These are phyloP conservation scores for Phortica variegata DNA, from an alignment of 1,140 invertebrate genomes.

Conservation along the genomic window DNA sequence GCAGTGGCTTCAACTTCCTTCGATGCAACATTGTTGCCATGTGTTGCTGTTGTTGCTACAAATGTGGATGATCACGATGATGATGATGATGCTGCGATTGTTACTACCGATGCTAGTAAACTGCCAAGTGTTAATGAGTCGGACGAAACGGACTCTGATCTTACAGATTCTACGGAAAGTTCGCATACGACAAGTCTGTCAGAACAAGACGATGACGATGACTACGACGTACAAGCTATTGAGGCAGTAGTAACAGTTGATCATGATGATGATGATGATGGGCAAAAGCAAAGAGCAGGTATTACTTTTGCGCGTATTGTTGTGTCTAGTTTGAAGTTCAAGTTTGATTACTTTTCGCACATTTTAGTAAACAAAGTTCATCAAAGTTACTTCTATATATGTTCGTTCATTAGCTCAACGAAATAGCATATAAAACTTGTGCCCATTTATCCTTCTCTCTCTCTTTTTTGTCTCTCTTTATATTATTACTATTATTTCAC, in stretches of 20 bases:
- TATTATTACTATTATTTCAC: not conserved
- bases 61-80: slow-evolving; percentile 3
- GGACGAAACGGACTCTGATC: slow-evolving; percentile 50
- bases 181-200: slow-evolving; percentile 55
- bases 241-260: no score
- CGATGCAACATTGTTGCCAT: slow-evolving; percentile 14
- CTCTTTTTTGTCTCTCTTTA: slow-evolving; percentile 11
- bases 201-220: slow-evolving; percentile 33
- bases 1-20: slow-evolving; percentile 35
- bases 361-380: no score
- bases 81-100: slow-evolving; percentile 12
- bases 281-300: not conserved
- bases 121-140: slow-evolving; percentile 26
- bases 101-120: slow-evolving; percentile 16
- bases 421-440: no score
- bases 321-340: not conserved
- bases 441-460: no score
- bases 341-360: no score
- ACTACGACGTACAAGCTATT: no score
- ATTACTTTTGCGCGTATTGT: no score
- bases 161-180: slow-evolving; percentile 56
- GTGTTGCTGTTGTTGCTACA: slow-evolving; percentile 14
- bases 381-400: no score
- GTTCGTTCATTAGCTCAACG: no score
- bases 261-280: not conserved